Percentiles rank a stretch among this genome's conserved stretches.
These are phyloP conservation scores for Tetramorium parvispinum DNA, from an alignment of 1,140 invertebrate species.

Conservation along the genomic window DNA sequence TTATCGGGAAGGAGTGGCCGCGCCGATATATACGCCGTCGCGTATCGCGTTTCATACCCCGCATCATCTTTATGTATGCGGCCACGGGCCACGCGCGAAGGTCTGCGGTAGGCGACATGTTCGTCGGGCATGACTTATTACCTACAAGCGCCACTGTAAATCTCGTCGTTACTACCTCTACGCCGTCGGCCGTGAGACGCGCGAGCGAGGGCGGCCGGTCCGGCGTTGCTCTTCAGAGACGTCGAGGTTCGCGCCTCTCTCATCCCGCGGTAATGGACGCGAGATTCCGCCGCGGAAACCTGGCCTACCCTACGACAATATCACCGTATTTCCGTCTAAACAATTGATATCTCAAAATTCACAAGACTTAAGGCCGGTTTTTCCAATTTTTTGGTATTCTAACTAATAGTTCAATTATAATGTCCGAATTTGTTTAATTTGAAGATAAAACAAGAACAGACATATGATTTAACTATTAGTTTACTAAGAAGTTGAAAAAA, in stretches of 20 bases:
- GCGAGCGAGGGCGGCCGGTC: conserved; percentile 59
- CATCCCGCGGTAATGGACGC: background rate
- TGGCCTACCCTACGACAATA: background rate
- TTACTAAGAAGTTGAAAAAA: no score
- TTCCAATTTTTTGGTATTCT: no score
- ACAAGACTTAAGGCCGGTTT: no score
- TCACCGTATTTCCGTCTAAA: background rate
- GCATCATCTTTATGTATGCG: conserved; percentile 74
- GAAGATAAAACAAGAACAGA: no score
- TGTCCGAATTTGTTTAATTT: no score
- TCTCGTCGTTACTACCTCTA: conserved; percentile 73
- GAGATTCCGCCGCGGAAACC: conserved; percentile 1
- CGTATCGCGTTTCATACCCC: conserved; percentile 80
- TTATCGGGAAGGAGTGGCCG: conserved; percentile 80
- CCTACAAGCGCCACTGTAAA: conserved; percentile 83
- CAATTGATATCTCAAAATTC: background rate
- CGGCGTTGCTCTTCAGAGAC: conserved; percentile 51
- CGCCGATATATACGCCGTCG: conserved; percentile 39
- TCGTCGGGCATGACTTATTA: conserved; percentile 82
- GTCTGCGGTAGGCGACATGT: conserved; percentile 81
- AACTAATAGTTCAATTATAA: no score
- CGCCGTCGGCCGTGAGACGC: conserved; percentile 57
- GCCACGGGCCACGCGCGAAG: conserved; percentile 74
- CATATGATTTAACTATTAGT: no score
- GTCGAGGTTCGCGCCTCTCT: conserved; percentile 52